Evolutionary conservation across 2,113 vertebrate species (phyloP), one percentile per base, ranked within the genome.

Genomic region (Tragelaphus imberbis): DNA sequence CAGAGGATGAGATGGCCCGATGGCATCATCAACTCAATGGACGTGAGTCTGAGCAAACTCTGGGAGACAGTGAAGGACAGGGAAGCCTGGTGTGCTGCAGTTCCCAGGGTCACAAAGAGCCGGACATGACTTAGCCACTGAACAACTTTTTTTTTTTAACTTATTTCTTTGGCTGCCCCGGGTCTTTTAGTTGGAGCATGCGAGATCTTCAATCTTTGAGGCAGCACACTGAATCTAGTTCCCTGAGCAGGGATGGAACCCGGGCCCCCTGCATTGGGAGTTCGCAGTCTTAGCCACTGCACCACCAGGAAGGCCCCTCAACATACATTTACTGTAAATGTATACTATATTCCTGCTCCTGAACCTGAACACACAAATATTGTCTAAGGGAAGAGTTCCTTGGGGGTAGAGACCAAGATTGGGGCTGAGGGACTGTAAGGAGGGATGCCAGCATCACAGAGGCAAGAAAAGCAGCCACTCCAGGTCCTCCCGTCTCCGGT

Each of bases 31-130:
- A 23, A 23, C 19, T 71, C n/a, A 40, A 40, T 40, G 68, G n/a
- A 71, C 0, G 0, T 71, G 68, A 71, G n/a, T 71, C 0, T 71
- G n/a, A 40, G 68, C 68, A 71, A 40, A 9, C 68, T 12, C n/a
- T 10, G 6, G 19, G 68, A 71, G 19, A 23, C 19, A 1, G 56
- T 71, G 68, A 40, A 71, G 68, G 10, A 40, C n/a, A 71, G n/a
- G 19, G 68, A 23, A 23, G 10, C 68, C n/a, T 71, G 19, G 19
- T 5, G 10, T 71, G 19, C 21, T 71, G 68, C 19, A 40, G n/a
- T 40, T 12, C 68, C 40, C n/a, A 71, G n/a, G 68, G 68, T 71
- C 10, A 0, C 68, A 71, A 71, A 71, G 9, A 40, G 68, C 68
- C 2, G 0, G n/a, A 23, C 19, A 12, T 12, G 68, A 12, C 68